A percentile compares a stretch with the other conserved stretches of the same genome.
Conservation (phyloP, 2,888 invertebrate genomes). For the Autographa gamma region DNA sequence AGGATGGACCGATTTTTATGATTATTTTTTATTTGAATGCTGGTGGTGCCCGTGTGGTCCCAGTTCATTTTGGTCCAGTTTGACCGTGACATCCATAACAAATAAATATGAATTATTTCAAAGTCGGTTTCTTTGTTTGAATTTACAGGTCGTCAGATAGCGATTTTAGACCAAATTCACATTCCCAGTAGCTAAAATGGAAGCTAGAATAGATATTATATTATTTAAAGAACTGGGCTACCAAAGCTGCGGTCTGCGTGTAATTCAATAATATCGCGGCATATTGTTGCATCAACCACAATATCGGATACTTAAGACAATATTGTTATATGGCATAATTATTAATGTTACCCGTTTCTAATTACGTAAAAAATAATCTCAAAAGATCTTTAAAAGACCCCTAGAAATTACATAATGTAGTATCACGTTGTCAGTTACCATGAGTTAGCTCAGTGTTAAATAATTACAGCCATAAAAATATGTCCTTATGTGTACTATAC, state of each 20-base stretch:
- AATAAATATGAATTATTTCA: no score
- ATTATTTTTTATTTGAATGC: no score
- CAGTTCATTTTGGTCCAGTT: no score
- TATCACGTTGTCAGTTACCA: no score
- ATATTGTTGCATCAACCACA: slow-evolving; percentile 29
- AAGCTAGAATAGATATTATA: slow-evolving; percentile 4
- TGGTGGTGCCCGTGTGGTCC: no score
- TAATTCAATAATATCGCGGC: slow-evolving; percentile 15
- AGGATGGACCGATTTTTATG: no score
- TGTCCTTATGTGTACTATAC: background rate
- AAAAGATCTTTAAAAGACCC: no score
- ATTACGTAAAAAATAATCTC: background rate
- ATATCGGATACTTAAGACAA: slow-evolving; percentile 29
- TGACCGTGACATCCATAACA: no score
- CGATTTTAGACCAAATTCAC: background rate
- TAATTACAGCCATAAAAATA: no score
- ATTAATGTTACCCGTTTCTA: background rate
- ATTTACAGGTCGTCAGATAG: background rate
- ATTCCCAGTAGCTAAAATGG: background rate
- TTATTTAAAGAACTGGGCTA: background rate
- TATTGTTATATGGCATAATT: background rate
- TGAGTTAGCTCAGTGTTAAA: no score
- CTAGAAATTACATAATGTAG: no score
- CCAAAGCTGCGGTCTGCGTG: slow-evolving; percentile 31
- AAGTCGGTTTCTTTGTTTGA: no score